These are phyloP conservation scores for Scaptomyza caliginosa DNA, from an alignment of 2,888 invertebrate species.

Conservation along the genomic window DNA sequence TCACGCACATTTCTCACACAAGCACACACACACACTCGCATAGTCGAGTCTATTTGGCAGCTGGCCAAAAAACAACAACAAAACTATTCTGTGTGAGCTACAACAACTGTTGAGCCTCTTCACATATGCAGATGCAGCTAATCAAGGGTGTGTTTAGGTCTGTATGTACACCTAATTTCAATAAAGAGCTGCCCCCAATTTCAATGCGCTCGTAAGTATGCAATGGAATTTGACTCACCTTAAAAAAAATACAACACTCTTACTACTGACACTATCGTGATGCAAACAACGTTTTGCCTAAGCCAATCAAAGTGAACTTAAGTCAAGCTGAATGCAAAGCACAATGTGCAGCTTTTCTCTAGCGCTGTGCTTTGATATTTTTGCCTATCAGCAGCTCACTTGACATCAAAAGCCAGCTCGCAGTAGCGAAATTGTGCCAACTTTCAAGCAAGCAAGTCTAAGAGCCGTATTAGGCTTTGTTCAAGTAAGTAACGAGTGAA, in stretches of 20 bases:
- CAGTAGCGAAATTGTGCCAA: conserved; percentile 10
- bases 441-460: conserved; percentile 5
- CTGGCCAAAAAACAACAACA: conserved; percentile 16
- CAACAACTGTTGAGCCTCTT: conserved; percentile 37
- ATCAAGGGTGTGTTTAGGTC: neutral
- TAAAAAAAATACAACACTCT: conserved; percentile 17
- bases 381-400: conserved; percentile 14
- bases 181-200: conserved; percentile 36
- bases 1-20: neutral
- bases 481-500: conserved; percentile 4
- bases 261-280: neutral
- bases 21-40: conserved; percentile 13
- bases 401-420: conserved; percentile 34
- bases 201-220: conserved; percentile 40
- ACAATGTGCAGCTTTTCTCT: conserved; percentile 1
- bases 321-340: conserved; percentile 4
- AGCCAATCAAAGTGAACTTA: conserved; percentile 28
- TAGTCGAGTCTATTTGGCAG: conserved; percentile 25
- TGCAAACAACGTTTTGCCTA: neutral
- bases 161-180: conserved; percentile 25
- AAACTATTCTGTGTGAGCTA: conserved; percentile 3
- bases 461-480: conserved; percentile 17
- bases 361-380: conserved; percentile 1
- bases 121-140: conserved; percentile 8
- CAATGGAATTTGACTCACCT: conserved; percentile 30